Base-by-base conservation (phyloP, 2,888 invertebrate genomes). In the Cynaeus angustus region DNA sequence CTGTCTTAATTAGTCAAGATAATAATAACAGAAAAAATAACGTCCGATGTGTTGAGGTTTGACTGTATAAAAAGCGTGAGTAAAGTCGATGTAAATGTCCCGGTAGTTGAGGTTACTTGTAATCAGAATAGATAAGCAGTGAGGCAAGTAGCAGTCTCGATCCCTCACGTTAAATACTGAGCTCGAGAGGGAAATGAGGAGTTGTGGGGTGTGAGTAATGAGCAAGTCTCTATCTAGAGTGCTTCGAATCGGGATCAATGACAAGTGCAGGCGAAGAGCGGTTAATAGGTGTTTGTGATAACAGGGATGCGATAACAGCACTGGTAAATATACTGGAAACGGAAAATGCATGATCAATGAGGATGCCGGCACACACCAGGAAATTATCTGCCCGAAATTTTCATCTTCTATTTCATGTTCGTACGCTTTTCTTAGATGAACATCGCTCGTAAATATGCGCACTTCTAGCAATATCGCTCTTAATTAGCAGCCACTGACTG, bases 291-390 rank as follows among this genome's bases (percentile, higher is more conserved):
- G 80, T 81, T 81, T 80, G 81, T 80, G 85, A 85, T 85, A 85
- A 85, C 84, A 79, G 82, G 82, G 81, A 80, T 78, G 81, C 83
- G 85, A 85, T 85, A 85, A 84, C 80, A 78, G 77, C 80, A 79
- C 77, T 79, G 81, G 80, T 83, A 84, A 84, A 85, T 85, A 85
- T 84, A 84, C 84, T 85, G 83, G 83, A 85, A 85, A 83, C 83
- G 85, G 85, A 85, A 85, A 84, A 84, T 85, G 83, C 80, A 85
- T 84, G 85, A 85, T 85, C 85, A 85, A 84, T 84, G 84, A 81
- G 82, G 81, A 83, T 78, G 81, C 79, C 79, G 79, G 78, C 77
- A 81, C 77, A 80, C 77, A 79, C 78, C 82, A 82, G 82, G 83
- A 82, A 83, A 83, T 83, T 82, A 83, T 83, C 80, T 79, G 66